phyloP scores from a whole-genome alignment of 2,888 invertebrate genomes.

The Sesia bembeciformis region DNA sequence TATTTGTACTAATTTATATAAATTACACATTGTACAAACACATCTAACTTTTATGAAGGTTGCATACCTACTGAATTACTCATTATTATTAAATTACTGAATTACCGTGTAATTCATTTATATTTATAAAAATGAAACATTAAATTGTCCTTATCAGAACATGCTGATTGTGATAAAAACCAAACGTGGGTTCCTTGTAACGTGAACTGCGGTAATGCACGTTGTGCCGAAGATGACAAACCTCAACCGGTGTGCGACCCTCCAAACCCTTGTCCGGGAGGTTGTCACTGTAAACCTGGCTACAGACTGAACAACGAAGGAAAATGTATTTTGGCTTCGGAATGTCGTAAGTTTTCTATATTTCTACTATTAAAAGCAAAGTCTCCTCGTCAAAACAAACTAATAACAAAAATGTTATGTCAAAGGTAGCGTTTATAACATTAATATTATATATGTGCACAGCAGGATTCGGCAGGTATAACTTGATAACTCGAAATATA shows the following conservation, averaged over 20 bases:
- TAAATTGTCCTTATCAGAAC: not conserved
- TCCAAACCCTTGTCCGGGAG: not conserved
- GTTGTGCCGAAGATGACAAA: not conserved
- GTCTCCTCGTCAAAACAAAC: too few species aligned
- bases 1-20: too few species aligned
- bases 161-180: not conserved
- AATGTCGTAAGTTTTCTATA: not conserved
- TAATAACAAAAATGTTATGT: too few species aligned
- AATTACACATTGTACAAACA: too few species aligned
- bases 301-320: not conserved
- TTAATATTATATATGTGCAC: too few species aligned
- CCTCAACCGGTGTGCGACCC: not conserved
- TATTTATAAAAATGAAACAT: not conserved
- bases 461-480: too few species aligned
- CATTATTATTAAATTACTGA: too few species aligned
- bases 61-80: too few species aligned
- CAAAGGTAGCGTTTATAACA: too few species aligned
- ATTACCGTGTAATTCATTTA: too few species aligned
- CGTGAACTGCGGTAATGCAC: not conserved
- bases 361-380: not conserved
- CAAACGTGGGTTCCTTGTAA: not conserved
- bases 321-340: not conserved
- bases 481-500: too few species aligned
- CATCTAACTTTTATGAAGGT: too few species aligned
- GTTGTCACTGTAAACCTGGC: not conserved